Evolutionary conservation across 2,888 invertebrate genomes (phyloP).

Genomic region (Coleophora flavipennella): DNA sequence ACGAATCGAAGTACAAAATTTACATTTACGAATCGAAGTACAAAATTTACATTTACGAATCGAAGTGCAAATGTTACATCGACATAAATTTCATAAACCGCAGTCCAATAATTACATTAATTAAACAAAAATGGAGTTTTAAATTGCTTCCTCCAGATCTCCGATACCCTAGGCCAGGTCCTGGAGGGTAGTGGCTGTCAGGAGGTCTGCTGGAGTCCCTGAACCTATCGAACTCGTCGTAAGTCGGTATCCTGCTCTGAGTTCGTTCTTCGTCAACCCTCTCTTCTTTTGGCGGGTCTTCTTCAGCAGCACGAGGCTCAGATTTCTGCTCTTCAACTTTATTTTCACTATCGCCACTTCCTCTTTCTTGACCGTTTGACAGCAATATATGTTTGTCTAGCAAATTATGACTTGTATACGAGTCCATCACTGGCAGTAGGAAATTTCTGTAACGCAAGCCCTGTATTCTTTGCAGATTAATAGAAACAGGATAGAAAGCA

Average conservation of each 20-base stretch:
- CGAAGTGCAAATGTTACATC: too few relatives aligned
- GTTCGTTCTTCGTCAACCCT: slow-evolving; percentile 7
- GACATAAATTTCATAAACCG: neutral
- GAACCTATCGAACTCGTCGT: slow-evolving; percentile 31
- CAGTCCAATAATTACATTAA: neutral
- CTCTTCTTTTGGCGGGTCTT: slow-evolving; percentile 6
- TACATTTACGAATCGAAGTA: too few relatives aligned
- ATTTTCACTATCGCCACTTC: neutral
- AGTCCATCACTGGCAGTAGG: too few relatives aligned
- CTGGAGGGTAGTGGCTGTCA: slow-evolving; percentile 30
- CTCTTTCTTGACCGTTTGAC: slow-evolving; percentile 11
- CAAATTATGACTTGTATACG: too few relatives aligned
- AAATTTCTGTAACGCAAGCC: too few relatives aligned
- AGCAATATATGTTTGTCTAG: neutral
- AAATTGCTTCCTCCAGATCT: slow-evolving; percentile 8
- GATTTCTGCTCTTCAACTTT: neutral
- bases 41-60: too few relatives aligned
- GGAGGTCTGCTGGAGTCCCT: slow-evolving; percentile 33
- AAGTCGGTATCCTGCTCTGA: slow-evolving; percentile 31
- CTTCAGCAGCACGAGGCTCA: slow-evolving; percentile 5
- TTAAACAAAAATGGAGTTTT: neutral
- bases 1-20: too few relatives aligned
- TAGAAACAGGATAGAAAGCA: too few relatives aligned
- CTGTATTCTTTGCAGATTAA: too few relatives aligned
- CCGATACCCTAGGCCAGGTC: slow-evolving; percentile 16